Base-by-base conservation (phyloP, 1,140 invertebrate genomes). In the Bicyclus anynana region DNA sequence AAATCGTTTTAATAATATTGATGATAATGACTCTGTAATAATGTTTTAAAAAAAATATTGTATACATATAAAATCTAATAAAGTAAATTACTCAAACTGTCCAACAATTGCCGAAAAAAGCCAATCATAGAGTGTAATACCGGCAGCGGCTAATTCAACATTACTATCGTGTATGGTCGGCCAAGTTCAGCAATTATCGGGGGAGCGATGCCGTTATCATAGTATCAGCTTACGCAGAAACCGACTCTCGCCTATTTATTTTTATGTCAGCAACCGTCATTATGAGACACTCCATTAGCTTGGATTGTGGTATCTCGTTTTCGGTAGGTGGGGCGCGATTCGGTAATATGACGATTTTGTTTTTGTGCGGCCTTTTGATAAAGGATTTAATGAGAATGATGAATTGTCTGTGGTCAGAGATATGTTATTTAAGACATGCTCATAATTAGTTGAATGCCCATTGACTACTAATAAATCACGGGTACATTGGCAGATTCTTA, bases 161-260 rank as follows among this genome's bases (percentile, higher is more conserved):
- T 77, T 75, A 77, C 67, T 37, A 59, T 42, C 52, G 47, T 40
- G 53, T 64, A 64, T 66, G 68, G 62, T 64, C 69, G 69, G 69
- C 59, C 74, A 84, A 86, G 75, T 85, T 85, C 69, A 77, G 81
- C 83, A 87, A 87, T 87, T 87, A 87, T 87, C 78, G 80, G 67
- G 80, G 82, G 82, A 76, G 80, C 76, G 80, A 80, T 80, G 81
- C 80, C 85, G 84, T 88, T 88, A 88, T 88, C 85, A 88, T 88
- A 88, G 85, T 88, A 88, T 88, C 85, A 80, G 80, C 85, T 88
- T 88, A 88, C 83, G 80, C 80, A 88, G 83, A 88, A 88, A 88
- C 85, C 77, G 85, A 88, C 72, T 86, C 83, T 86, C 73, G 83
- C 74, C 83, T 88, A 88, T 88, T 88, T 88, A 88, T 88, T 88